Conservation (phyloP, 2,113 vertebrate species). For the Silurus meridionalis region DNA sequence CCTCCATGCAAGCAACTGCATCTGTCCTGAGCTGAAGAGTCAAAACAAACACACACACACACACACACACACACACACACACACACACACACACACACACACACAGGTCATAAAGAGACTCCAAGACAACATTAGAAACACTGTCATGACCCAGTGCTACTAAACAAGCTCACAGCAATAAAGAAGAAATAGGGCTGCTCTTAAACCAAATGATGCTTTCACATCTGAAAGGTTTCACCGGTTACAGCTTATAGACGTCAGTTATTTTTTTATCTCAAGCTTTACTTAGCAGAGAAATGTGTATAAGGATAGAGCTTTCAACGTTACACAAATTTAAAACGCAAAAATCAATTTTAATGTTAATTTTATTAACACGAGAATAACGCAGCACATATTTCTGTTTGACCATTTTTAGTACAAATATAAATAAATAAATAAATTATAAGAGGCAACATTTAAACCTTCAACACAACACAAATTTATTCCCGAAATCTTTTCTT, state of each 20-base stretch:
- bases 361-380: too few species aligned
- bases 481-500: too few species aligned
- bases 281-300: not conserved
- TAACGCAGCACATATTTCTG: too few species aligned
- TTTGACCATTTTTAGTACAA: too few species aligned
- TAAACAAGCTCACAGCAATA: not conserved
- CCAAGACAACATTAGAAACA: conserved; percentile 5
- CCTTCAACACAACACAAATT: too few species aligned
- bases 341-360: too few species aligned
- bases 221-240: not conserved
- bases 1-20: conserved; percentile 89
- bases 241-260: not conserved
- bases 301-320: too few species aligned
- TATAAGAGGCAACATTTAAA: too few species aligned
- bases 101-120: conserved; percentile 32
- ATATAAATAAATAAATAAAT: too few species aligned
- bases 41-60: conserved; percentile 33
- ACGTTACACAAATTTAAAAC: too few species aligned
- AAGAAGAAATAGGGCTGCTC: not conserved
- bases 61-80: conserved; percentile 22
- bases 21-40: conserved; percentile 66
- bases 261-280: not conserved
- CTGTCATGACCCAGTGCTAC: conserved; percentile 13
- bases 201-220: conserved; percentile 7
- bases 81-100: conserved; percentile 26